phyloP scores from a whole-genome alignment of 2,113 vertebrate genomes.

The Eupsittula cactorum region DNA sequence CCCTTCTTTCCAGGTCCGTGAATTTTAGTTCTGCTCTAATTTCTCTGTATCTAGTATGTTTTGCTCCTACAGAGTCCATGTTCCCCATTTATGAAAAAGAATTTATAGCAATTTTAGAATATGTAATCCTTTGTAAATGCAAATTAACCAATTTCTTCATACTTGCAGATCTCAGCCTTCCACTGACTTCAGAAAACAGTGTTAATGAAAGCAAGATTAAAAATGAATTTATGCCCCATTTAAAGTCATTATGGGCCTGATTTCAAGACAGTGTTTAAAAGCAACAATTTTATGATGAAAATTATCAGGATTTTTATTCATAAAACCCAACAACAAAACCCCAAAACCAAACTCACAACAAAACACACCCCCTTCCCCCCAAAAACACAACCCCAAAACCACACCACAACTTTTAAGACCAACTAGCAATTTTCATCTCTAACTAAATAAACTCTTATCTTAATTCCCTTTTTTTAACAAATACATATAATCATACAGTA shows the following conservation, averaged over 20 bases:
- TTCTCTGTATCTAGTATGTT: not conserved
- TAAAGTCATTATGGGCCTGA: not conserved
- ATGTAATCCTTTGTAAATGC: not conserved
- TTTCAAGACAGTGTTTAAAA: constrained; percentile 14
- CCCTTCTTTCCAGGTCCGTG: not conserved
- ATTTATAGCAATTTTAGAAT: not conserved
- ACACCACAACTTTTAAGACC: not conserved
- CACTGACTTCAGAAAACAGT: constrained; percentile 21
- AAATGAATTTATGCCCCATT: not conserved
- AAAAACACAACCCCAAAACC: not conserved
- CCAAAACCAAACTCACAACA: not conserved
- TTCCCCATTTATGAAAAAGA: not conserved
- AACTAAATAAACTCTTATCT: not conserved
- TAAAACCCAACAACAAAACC: not conserved
- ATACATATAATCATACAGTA: not conserved
- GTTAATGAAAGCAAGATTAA: constrained; percentile 32
- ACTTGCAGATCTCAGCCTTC: not conserved
- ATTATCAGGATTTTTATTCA: not conserved
- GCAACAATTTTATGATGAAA: not conserved
- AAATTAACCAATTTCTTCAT: constrained; percentile 11
- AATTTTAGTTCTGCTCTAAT: not conserved
- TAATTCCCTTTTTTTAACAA: too few relatives aligned
- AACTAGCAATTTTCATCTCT: not conserved
- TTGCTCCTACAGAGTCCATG: not conserved
- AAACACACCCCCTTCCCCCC: not conserved